Base-by-base conservation (phyloP, 1,140 invertebrate species). In the Apolygus lucorum region DNA sequence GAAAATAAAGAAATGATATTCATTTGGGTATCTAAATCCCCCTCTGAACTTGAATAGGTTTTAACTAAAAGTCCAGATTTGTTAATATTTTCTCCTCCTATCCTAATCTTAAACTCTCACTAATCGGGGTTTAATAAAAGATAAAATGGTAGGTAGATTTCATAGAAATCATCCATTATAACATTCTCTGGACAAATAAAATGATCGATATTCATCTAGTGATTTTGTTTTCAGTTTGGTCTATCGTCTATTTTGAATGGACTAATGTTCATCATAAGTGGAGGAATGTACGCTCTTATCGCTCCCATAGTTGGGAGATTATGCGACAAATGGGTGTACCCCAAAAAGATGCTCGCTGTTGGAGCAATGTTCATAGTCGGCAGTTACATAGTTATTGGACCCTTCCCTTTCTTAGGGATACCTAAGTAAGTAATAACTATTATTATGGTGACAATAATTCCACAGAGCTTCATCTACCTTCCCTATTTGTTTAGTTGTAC, bases 201-300 rank as follows among this genome's bases (percentile, higher is more conserved):
- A n/a, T n/a, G n/a, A n/a, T n/a, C n/a, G n/a, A n/a, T n/a, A n/a
- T n/a, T n/a, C n/a, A n/a, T n/a, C n/a, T n/a, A n/a, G n/a, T n/a
- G n/a, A n/a, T n/a, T 59, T 65, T 69, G 67, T 67, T 71, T 70
- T 17, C 73, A 84, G 81, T 85, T 86, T 73, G 74, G 78, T 63
- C 75, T 86, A 17, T 77, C 77, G 0, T 82, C 84, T 8, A 75
- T 83, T 8, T 68, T 79, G 28, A 78, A 84, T 34, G 85, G 85
- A 2, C 54, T 82, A 2, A 78, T 83, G 74, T 85, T 85, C 72
- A 76, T 85, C 2, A 78, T 85, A 2, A 82, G 78, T 72, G 84
- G 84, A 24, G 81, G 78, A 2, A 79, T 81, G 27, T 85, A 85
- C 72, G 83, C 82, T 0, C 21, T 82, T 1, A 78, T 79, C 2